Evolutionary conservation across 1,140 invertebrate genomes (phyloP), one percentile per base, ranked within the genome.

Genomic region (Heliothis virescens): DNA sequence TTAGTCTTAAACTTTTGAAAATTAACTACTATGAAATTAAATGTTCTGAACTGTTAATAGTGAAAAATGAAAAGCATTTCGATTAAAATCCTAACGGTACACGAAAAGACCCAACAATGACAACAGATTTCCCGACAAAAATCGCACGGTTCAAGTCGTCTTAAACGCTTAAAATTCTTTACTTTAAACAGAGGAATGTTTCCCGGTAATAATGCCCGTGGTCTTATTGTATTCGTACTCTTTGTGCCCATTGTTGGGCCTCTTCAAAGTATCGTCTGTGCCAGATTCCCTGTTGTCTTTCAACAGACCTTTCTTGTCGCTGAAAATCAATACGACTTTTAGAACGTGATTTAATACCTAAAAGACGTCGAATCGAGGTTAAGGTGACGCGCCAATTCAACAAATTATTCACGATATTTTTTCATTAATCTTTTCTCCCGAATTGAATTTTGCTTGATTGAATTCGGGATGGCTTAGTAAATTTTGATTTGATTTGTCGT

Each of bases 221-320:
- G 84, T 91, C 85, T 94, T 94, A 82, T 94, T 92, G 80, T 93
- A 94, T 79, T 93, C 91, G 60, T 87, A 93, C 79, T 94, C 92
- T 84, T 85, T 92, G 86, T 93, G 92, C 10, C 89, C 89, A 73
- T 90, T 90, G 81, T 86, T 83, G n/a, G 85, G 82, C 82, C 86
- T 86, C 71, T 82, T 87, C 74, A 85, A 76, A 62, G 78, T 82
- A 59, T 90, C 87, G 57, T 84, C 84, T 60, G 73, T 69, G 52
- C 63, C 69, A 47, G 85, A 79, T 48, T 87, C 86, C 13, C 79
- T 71, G 52, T 86, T 89, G 69, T 92, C 88, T 82, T 83, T 91
- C 50, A 94, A 85, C 55, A 94, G 90, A 53, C 90, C 92, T 82
- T 94, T 94, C 82, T 90, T 92, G 80, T 94, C 93, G 59, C 93